Conservation (phyloP, 2,113 vertebrate species). For the Nannobrachium achirus region DNA sequence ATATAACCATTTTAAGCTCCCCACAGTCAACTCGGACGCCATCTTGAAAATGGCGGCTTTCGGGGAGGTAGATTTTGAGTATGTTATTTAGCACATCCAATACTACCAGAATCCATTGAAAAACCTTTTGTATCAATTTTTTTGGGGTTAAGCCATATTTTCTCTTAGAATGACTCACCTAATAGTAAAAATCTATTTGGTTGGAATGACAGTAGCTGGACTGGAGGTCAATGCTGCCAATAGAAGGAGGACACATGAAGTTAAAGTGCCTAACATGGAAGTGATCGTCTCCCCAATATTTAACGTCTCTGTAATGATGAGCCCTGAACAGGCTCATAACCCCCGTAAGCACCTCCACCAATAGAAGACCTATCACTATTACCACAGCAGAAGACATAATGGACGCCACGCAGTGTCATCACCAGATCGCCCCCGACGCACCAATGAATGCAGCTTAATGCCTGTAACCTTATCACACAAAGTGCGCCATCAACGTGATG, state of each 20-base stretch:
- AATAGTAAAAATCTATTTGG: constrained; percentile 20
- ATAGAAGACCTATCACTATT: constrained; percentile 72
- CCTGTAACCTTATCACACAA: neutral
- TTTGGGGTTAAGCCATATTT: too few relatives aligned
- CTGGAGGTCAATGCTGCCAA: constrained; percentile 7
- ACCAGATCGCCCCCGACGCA: constrained; percentile 52
- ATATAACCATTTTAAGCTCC: too few relatives aligned
- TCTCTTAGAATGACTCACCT: too few relatives aligned
- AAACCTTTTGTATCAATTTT: too few relatives aligned
- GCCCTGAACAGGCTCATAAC: constrained; percentile 74
- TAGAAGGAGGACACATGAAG: constrained; percentile 32
- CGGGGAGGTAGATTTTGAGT: too few relatives aligned
- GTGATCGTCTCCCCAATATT: constrained; percentile 54
- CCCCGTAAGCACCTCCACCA: constrained; percentile 72
- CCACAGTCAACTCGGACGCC: too few relatives aligned
- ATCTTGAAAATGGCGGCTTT: too few relatives aligned
- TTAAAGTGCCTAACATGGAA: constrained; percentile 55
- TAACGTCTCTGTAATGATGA: constrained; percentile 63
- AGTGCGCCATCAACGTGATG: constrained; percentile 18
- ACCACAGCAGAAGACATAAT: constrained; percentile 61
- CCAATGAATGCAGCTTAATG: constrained; percentile 48
- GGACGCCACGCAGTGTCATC: constrained; percentile 59
- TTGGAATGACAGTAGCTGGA: constrained; percentile 24
- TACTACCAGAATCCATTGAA: too few relatives aligned
- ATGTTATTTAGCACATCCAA: too few relatives aligned